Base-by-base conservation (phyloP, 2,113 vertebrate genomes). In the Tachuris rubrigastra region DNA sequence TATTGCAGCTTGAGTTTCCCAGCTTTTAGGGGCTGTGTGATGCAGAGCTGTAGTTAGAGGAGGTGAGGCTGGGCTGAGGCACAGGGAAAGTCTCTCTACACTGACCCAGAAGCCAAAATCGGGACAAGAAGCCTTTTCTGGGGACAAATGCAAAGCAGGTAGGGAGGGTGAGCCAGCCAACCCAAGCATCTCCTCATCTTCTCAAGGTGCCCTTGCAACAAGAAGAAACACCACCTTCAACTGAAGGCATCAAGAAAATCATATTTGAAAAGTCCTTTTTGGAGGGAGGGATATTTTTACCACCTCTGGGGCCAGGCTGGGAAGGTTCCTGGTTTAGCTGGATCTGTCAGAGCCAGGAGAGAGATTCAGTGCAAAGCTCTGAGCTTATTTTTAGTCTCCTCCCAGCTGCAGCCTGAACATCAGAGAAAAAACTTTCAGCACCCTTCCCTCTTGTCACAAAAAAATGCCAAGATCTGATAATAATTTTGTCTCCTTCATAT, bases 331-430 rank as follows among this genome's bases (percentile, higher is more conserved):
- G 76, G 89, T 79, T 89, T 27, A n/a, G 17, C 30, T 93, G 73
- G 39, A 56, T 52, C 74, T 90, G 46, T 5, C 73, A 35, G 74
- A 67, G 19, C 24, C 58, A 52, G n/a, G 42, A 47, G 62, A 60
- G 87, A n/a, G 49, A 86, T 49, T 56, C 12, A 6, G 47, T 47
- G 47, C 55, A 63, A 78, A 92, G 11, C 47, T 56, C 35, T 33
- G 69, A n/a, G 65, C 10, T 91, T 56, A 75, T 93, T 96, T 95
- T 90, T 37, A 89, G 84, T 63, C 55, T 77, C 53, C 63, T 84
- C 63, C 31, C 10, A 25, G 35, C 88, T 93, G 82, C 90, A 87
- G 89, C 39, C 76, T 67, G 47, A 74, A 35, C 28, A 0, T 16
- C 5, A 39, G 59, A 71, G 75, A 44, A 93, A 91, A 73, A 93